Base-by-base conservation (phyloP, 2,888 invertebrate genomes). In the Cataglyphis cursor region DNA sequence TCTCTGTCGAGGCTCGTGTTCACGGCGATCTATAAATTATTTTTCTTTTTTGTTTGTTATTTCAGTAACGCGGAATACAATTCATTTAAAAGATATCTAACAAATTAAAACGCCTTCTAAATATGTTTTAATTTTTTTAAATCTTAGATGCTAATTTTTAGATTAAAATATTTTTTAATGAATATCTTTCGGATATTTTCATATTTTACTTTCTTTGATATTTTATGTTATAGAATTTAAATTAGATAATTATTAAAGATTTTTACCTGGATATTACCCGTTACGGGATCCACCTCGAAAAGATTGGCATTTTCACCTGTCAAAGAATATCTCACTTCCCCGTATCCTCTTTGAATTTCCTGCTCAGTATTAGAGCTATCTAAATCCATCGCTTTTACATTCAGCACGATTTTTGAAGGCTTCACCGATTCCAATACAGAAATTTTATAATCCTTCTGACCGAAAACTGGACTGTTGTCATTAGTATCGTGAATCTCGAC, bases 381-480 rank as follows among this genome's bases (percentile, higher is more conserved):
- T 83, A 96, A 95, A 91, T 98, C 98, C 1, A 95, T 96, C 0
- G 98, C 98, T 87, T 96, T 96, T 0, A 98, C 97, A 0, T 96
- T 96, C 3, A 97, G 93, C 38, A 98, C 96, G 18, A 96, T 96
- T 88, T 97, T 97, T 0, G 97, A 96, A 88, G 97, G 95, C 80
- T 96, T 96, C 4, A 96, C 96, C 31, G 97, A 97, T 94, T 98
- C 98, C 2, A 96, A 92, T 1, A 98, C 96, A 59, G 97, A 96
- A 0, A 97, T 96, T 93, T 96, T 97, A 91, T 97, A 98, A 2
- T 96, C 96, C 88, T 96, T 95, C 90, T 96, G 96, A 75, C 96
- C 96, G 93, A 98, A 98, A 66, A 96, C 95, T 0, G 98, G 98
- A 84, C 96, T 96, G 93, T 98, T 97, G 91, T 98, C 98, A 92